Conservation (phyloP, 2,888 invertebrate genomes). For the Hylaea fasciaria region DNA sequence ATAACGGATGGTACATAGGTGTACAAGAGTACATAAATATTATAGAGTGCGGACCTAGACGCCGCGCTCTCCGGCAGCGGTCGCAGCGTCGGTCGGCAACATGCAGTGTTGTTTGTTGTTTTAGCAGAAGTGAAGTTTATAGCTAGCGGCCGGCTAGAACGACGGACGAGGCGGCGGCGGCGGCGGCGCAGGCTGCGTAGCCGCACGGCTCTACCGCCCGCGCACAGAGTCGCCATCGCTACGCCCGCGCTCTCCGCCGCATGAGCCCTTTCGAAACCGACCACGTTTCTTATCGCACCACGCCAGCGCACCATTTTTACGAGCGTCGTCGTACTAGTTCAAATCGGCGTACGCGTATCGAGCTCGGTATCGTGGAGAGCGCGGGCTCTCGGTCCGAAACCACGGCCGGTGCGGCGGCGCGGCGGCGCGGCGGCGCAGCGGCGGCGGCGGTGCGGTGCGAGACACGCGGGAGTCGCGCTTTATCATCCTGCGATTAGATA, state of each 20-base stretch:
- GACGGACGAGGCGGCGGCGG: neutral
- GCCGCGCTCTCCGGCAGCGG: neutral
- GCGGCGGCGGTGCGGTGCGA: slow-evolving; percentile 42
- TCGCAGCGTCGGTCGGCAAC: no score
- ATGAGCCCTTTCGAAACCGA: slow-evolving; percentile 17
- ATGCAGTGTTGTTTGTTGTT: slow-evolving; percentile 1
- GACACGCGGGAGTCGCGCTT: slow-evolving; percentile 56
- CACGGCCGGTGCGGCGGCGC: slow-evolving; percentile 14
- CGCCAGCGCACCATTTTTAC: slow-evolving; percentile 55
- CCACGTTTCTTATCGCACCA: slow-evolving; percentile 50
- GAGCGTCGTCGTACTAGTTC: slow-evolving; percentile 49
- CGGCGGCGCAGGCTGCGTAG: slow-evolving; percentile 4
- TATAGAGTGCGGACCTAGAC: no score
- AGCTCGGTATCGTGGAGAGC: slow-evolving; percentile 14
- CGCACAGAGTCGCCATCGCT: neutral
- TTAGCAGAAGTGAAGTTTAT: slow-evolving; percentile 21
- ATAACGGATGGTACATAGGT: no score
- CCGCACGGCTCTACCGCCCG: neutral
- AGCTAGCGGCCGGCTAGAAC: slow-evolving; percentile 9
- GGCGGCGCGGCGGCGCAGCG: slow-evolving; percentile 22
- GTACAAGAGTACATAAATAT: no score
- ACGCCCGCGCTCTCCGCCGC: neutral
- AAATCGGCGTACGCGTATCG: slow-evolving; percentile 43
- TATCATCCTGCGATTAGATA: slow-evolving; percentile 78
- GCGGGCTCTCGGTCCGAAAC: slow-evolving; percentile 7